Base-by-base conservation (phyloP, 2,888 invertebrate species). In the Hermaeophaga mercurialis region DNA sequence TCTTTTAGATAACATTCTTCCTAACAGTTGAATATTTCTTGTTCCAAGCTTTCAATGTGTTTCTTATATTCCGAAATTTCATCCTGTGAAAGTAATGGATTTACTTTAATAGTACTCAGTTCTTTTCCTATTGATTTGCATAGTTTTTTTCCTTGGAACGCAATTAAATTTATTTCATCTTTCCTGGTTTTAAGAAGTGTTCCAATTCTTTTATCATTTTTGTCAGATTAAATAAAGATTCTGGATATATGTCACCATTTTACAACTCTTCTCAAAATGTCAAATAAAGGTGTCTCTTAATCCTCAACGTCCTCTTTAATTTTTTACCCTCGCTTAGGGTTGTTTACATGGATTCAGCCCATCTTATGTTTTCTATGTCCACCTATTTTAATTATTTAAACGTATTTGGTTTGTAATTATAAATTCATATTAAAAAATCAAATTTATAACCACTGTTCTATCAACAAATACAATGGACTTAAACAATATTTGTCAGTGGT, bases 81-180 rank as follows among this genome's bases (percentile, higher is more conserved):
- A 1, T 82, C 80, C 15, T 84, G 82, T 0, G 83, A 80, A 0
- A 89, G 88, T 12, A 90, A 63, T 0, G 84, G 82, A 0, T 80
- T 71, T 12, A 81, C 80, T 11, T 78, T 70, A 44, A 85, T 62
- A 59, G 79, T 76, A 31, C 79, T 79, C 12, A 82, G 79, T 26
- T 80, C 78, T 9, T 79, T 78, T 0, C 85, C 86, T 0, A 85
- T 77, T 44, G 79, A 78, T 41, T 81, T 80, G 43, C 82, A 81
- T 3, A 85, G 75, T 52, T 81, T 80, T 2, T 76, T 69, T 69
- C 85, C 84, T 81, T 84, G 80, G 62, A 81, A 78, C 0, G 80
- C 63, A 1, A 84, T 71, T 4, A 78, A 71, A 15, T 78, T 75
- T 70, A 82, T 77, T 66, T 81, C 80, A 64, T 74, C 76, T 11